phyloP scores from a whole-genome alignment of 2,113 vertebrate species.

The Macquaria ambigua region DNA sequence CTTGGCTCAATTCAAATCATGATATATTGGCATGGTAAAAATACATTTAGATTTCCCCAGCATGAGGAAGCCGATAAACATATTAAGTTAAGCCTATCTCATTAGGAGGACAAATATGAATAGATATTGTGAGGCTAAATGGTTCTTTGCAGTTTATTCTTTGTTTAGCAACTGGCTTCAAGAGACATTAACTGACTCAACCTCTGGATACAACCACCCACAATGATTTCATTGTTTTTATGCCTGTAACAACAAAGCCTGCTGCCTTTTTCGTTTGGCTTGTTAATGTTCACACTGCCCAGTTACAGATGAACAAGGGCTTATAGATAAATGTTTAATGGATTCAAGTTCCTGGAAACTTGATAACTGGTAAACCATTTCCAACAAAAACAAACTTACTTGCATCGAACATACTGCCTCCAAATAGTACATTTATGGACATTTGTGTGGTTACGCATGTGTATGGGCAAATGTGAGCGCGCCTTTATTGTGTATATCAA shows the following conservation, averaged over 20 bases:
- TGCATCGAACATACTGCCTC: background rate
- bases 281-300: background rate
- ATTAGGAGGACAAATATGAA: constrained; percentile 60
- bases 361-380: background rate
- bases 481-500: background rate
- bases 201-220: constrained; percentile 14
- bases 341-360: background rate
- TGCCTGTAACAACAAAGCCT: background rate
- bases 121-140: constrained; percentile 40
- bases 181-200: constrained; percentile 31
- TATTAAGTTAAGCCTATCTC: constrained; percentile 59
- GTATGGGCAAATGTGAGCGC: background rate
- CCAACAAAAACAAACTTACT: background rate
- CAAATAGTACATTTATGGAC: background rate
- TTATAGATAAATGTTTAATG: background rate
- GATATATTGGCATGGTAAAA: constrained; percentile 58
- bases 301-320: background rate
- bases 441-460: background rate
- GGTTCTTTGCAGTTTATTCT: constrained; percentile 41
- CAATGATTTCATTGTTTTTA: constrained; percentile 4
- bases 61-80: constrained; percentile 53
- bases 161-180: constrained; percentile 20
- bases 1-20: constrained; percentile 63
- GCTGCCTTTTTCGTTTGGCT: background rate
- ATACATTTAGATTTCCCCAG: constrained; percentile 39